Conservation (phyloP, 1,140 invertebrate genomes). For the Monochamus saltuarius region DNA sequence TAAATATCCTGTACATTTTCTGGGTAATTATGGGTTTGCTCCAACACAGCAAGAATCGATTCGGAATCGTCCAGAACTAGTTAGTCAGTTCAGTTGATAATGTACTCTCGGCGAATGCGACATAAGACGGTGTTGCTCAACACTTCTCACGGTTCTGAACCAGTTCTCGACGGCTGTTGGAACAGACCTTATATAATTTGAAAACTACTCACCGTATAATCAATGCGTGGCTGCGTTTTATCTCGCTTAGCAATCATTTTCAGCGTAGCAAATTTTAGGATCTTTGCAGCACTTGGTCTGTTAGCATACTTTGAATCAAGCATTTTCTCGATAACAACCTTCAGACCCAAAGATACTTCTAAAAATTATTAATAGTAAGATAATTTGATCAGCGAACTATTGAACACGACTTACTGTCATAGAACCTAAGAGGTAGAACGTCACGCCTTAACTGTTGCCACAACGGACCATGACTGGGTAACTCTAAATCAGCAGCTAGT, state of each 20-base stretch:
- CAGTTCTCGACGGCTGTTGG: no score
- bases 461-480: slow-evolving; percentile 65
- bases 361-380: neutral
- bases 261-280: slow-evolving; percentile 18
- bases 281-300: slow-evolving; percentile 25
- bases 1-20: no score
- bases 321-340: slow-evolving; percentile 28
- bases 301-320: slow-evolving; percentile 14
- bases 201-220: no score
- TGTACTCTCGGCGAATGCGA: no score
- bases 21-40: no score
- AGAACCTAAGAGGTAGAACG: slow-evolving; percentile 23
- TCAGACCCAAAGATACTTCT: slow-evolving; percentile 17
- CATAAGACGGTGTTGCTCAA: no score
- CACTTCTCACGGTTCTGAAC: no score
- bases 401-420: slow-evolving; percentile 29
- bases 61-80: no score
- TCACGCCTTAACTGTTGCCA: slow-evolving; percentile 67
- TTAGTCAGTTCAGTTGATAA: no score
- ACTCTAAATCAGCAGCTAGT: slow-evolving; percentile 67
- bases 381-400: neutral
- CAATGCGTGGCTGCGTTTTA: no score
- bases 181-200: no score
- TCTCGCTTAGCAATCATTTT: slow-evolving; percentile 12
- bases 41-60: no score